These are phyloP conservation scores for Catostomus latipinnis DNA, from an alignment of 2,797 vertebrate genomes.

Conservation along the genomic window DNA sequence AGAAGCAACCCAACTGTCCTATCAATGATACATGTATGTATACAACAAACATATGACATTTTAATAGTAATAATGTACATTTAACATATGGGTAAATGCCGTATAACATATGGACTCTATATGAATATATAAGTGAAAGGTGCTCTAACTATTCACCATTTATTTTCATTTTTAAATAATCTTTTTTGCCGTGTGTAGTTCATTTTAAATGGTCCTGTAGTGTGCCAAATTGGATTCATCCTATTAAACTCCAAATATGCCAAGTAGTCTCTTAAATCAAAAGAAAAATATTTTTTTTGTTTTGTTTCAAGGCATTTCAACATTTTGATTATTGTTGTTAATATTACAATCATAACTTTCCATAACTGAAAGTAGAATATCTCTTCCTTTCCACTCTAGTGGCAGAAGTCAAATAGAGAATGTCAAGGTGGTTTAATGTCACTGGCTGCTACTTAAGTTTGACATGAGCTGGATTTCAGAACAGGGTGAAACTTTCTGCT, in stretches of 20 bases:
- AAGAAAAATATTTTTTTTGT: too few relatives aligned
- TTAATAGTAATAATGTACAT: too few relatives aligned
- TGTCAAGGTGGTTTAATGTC: conserved; percentile 61
- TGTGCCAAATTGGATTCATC: too few relatives aligned
- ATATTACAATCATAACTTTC: background rate
- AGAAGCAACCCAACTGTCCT: background rate
- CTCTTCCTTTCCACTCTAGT: background rate
- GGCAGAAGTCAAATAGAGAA: conserved; percentile 5
- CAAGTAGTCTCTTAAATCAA: too few relatives aligned
- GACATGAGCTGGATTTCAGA: conserved; percentile 27
- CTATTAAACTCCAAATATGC: too few relatives aligned
- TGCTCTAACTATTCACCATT: too few relatives aligned
- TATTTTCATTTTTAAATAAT: too few relatives aligned
- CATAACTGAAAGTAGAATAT: background rate
- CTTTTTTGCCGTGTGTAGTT: too few relatives aligned
- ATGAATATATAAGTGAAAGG: too few relatives aligned
- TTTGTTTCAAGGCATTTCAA: background rate
- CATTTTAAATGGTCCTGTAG: too few relatives aligned
- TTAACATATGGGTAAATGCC: too few relatives aligned
- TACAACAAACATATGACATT: background rate
- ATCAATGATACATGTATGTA: background rate
- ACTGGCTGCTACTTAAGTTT: conserved; percentile 21
- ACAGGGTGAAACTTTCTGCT: background rate
- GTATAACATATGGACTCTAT: too few relatives aligned
- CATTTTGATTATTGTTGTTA: background rate